Conservation (phyloP, 2,888 invertebrate species). For the Steromphala cineraria region DNA sequence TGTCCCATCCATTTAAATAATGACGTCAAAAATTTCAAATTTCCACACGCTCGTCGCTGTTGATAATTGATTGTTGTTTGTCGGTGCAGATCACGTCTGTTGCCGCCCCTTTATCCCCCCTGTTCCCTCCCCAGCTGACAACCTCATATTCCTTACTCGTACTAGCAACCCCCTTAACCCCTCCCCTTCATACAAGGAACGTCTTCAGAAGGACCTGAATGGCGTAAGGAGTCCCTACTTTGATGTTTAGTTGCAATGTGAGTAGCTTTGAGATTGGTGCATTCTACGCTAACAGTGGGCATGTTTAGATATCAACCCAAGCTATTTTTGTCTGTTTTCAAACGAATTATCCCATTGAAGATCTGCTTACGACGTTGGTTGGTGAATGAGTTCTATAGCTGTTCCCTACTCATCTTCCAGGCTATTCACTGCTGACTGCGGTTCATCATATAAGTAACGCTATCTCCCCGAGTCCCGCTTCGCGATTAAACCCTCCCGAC, state of each 20-base stretch:
- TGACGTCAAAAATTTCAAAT: conserved; percentile 2
- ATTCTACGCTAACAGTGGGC: background rate
- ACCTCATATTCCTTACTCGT: too few species aligned
- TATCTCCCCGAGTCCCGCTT: background rate
- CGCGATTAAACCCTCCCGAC: background rate
- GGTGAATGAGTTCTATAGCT: background rate
- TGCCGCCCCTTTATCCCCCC: background rate
- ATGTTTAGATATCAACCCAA: background rate
- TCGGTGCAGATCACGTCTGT: background rate
- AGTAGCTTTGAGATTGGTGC: background rate
- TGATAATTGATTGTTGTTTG: background rate
- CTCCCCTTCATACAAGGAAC: too few species aligned
- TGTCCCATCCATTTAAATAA: background rate
- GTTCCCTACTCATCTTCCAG: background rate
- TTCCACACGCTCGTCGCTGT: too few species aligned
- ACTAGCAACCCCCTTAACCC: too few species aligned
- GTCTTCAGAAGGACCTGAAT: too few species aligned
- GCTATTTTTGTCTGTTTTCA: conserved; percentile 7
- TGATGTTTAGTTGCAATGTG: background rate
- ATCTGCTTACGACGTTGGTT: background rate
- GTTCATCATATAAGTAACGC: background rate
- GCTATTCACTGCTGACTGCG: background rate
- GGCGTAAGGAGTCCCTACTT: background rate
- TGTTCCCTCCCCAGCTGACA: too few species aligned
- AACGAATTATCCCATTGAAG: background rate